Percentiles rank a stretch among this genome's conserved stretches.
These are phyloP conservation scores for Meloe dianella DNA, from an alignment of 2,888 invertebrate genomes.

Conservation along the genomic window DNA sequence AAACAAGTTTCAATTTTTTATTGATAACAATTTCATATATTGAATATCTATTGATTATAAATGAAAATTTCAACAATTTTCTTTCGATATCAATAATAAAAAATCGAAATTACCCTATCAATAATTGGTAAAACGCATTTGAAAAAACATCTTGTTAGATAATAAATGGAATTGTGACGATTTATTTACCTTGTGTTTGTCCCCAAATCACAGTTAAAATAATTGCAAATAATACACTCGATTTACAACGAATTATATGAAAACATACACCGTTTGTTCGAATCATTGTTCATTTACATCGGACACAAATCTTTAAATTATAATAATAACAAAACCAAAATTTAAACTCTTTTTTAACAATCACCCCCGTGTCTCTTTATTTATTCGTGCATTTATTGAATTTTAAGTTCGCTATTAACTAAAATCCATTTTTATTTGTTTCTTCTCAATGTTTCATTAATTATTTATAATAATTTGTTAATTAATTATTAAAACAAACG, in stretches of 20 bases:
- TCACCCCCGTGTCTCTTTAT: slow-evolving; percentile 12
- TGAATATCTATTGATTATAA: slow-evolving; percentile 17
- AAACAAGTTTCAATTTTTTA: slow-evolving; percentile 14
- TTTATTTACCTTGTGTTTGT: slow-evolving; percentile 29
- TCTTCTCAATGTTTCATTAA: background rate
- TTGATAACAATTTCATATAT: background rate
- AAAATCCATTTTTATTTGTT: slow-evolving; percentile 22
- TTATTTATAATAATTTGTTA: slow-evolving; percentile 12
- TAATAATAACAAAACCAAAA: background rate
- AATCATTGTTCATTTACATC: slow-evolving; percentile 26
- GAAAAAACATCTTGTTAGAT: slow-evolving; percentile 29
- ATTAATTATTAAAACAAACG: slow-evolving; percentile 24
- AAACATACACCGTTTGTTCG: slow-evolving; percentile 24
- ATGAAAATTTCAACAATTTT: slow-evolving; percentile 17
- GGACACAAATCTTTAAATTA: background rate
- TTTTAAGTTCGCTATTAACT: slow-evolving; percentile 23
- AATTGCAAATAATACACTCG: slow-evolving; percentile 30
- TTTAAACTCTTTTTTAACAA: background rate
- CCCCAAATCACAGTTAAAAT: slow-evolving; percentile 31
- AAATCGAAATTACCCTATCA: background rate
- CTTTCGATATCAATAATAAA: slow-evolving; percentile 19
- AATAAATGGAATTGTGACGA: background rate
- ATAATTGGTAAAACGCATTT: slow-evolving; percentile 24
- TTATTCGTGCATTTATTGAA: background rate
- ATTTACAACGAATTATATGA: slow-evolving; percentile 12